Conservation (phyloP, 2,888 invertebrate genomes). For the Drosophila hamatofila region DNA sequence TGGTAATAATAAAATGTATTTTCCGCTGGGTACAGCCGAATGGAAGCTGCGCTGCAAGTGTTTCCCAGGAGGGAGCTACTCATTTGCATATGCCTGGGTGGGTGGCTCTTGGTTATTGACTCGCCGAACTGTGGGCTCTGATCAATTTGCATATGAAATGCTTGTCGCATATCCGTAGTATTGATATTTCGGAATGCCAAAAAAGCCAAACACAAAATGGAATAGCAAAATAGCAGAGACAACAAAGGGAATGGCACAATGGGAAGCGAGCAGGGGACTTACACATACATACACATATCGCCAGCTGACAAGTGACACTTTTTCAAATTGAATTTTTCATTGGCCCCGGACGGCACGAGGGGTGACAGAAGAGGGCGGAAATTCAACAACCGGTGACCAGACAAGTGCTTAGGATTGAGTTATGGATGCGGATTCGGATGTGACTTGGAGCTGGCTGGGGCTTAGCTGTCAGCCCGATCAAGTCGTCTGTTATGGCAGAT, state of each 20-base stretch:
- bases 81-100: slow-evolving; percentile 54
- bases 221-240: slow-evolving; percentile 44
- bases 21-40: background rate
- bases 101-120: slow-evolving; percentile 49
- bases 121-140: slow-evolving; percentile 41
- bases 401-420: slow-evolving; percentile 27
- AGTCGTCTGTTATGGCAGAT: slow-evolving; percentile 20
- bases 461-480: slow-evolving; percentile 41
- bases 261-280: slow-evolving; percentile 19
- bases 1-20: slow-evolving; percentile 12
- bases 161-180: slow-evolving; percentile 44
- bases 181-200: slow-evolving; percentile 61
- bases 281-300: slow-evolving; percentile 41
- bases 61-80: slow-evolving; percentile 14
- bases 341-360: slow-evolving; percentile 12
- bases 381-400: slow-evolving; percentile 38
- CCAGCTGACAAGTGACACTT: slow-evolving; percentile 77
- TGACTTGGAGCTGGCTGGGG: slow-evolving; percentile 33
- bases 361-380: slow-evolving; percentile 12
- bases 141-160: slow-evolving; percentile 73
- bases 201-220: slow-evolving; percentile 50
- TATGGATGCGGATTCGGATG: slow-evolving; percentile 16
- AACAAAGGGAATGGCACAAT: slow-evolving; percentile 61
- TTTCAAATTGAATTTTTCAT: slow-evolving; percentile 76
- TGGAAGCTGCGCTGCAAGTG: slow-evolving; percentile 1